phyloP scores from a whole-genome alignment of 2,797 vertebrate species.

The Hirundo rustica region DNA sequence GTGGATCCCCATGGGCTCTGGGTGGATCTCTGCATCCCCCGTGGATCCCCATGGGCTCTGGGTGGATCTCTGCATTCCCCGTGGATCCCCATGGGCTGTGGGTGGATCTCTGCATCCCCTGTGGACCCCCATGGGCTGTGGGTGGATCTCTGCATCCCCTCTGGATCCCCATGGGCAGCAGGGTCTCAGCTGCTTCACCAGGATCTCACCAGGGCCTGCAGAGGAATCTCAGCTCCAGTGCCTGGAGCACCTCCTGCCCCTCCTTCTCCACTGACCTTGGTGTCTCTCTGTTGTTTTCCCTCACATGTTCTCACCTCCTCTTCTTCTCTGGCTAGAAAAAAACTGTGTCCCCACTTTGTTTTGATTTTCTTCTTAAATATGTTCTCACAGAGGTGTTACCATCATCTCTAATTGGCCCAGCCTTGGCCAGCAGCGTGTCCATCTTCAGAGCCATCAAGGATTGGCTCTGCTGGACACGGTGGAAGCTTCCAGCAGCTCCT shows the following conservation, averaged over 20 bases:
- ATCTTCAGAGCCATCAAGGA: background rate
- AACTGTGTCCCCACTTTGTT: no score
- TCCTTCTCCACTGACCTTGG: background rate
- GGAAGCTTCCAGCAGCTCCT: background rate
- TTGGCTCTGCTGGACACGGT: background rate
- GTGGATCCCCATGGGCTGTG: no score
- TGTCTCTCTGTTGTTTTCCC: background rate
- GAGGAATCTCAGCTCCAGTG: fast-evolving
- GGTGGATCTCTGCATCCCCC: no score
- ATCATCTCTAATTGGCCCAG: background rate
- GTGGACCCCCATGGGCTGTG: no score
- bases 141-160: background rate
- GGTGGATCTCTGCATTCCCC: no score
- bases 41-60: no score
- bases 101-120: no score
- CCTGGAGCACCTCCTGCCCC: background rate
- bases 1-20: no score
- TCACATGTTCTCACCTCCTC: no score
- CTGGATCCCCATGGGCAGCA: background rate
- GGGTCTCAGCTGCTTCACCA: background rate
- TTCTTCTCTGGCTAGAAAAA: background rate
- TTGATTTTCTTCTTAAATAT: background rate
- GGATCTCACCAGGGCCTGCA: background rate
- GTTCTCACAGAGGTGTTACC: background rate
- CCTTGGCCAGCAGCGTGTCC: background rate